Evolutionary conservation across 2,113 vertebrate species (phyloP), one percentile per base, ranked within the genome.

Genomic region (Oophaga pumilio): DNA sequence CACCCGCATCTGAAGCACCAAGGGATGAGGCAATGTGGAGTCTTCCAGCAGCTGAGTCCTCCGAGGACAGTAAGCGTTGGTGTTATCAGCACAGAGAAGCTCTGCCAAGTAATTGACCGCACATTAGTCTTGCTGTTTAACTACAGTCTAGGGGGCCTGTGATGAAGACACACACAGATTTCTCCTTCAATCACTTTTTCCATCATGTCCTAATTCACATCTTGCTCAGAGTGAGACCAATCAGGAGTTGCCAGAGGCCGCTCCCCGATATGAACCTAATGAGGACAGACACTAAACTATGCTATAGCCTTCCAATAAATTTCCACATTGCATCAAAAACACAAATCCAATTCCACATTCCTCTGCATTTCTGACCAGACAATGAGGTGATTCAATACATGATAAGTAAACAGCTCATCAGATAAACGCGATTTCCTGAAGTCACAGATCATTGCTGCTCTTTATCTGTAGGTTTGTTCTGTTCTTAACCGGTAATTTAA

Each of bases 101-200:
- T 89, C 91, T 95, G 95, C 96, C 95, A 94, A 94, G 94, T 95
- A 94, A 95, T 94, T 94, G 93, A 94, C 94, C 94, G 92, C 93
- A 97, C 96, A 97, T 97, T 96, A 96, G 95, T 94, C 93, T 94
- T 96, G 97, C 97, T 98, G 96, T 97, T 96, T 96, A 92, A 93
- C 92, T 95, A 96, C 92, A 91, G 95, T 93, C 93, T 95, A 91
- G 91, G 95, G 94, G 95, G 93, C 93, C 76, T 92, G 89, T 91
- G 93, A 92, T 94, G 79, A 90, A 92, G 93, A 93, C 93, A 87
- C 87, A 87, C 78, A 68, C 57, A 83, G 53, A 76, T 43, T 76
- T 88, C 76, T 77, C 73, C 50, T 91, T 94, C 93, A 93, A 90
- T 90, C 92, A 95, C 93, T 28, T 90, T 82, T 24, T 90, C 79